Evolutionary conservation across 2,113 vertebrate species (phyloP).

Genomic region (Acrocephalus arundinaceus): DNA sequence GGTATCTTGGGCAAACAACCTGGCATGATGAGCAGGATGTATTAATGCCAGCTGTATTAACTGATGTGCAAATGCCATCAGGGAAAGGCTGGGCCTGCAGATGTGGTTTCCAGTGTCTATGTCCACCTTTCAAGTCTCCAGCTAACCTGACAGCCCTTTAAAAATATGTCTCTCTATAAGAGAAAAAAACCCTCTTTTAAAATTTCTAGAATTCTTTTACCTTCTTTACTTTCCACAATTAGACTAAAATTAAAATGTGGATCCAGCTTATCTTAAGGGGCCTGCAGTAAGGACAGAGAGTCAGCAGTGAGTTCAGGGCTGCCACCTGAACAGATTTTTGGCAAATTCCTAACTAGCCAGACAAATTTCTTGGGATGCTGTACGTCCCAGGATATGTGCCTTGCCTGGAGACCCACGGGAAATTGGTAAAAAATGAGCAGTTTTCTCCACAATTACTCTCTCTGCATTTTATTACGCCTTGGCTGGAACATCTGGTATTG

Average conservation of each 20-base stretch:
- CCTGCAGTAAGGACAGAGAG: neutral
- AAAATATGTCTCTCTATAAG: neutral
- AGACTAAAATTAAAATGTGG: neutral
- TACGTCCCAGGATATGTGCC: neutral
- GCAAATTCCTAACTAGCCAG: neutral
- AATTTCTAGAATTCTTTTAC: neutral
- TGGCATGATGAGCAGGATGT: accelerated
- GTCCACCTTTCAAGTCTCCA: neutral
- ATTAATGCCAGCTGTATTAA: neutral
- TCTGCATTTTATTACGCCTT: neutral
- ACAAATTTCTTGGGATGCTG: neutral
- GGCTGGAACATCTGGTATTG: conserved; percentile 28
- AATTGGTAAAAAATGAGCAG: neutral
- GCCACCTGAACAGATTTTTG: neutral
- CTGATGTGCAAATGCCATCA: neutral
- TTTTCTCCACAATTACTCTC: neutral
- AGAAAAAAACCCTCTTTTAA: neutral
- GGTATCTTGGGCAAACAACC: neutral
- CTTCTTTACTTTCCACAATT: neutral
- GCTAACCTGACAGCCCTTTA: neutral
- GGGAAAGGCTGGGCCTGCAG: neutral
- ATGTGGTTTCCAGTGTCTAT: neutral
- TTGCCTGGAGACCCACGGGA: neutral
- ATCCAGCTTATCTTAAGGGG: neutral
- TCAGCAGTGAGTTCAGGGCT: neutral